Base-by-base conservation (phyloP, 2,888 invertebrate genomes). In the Heliothis peltigera region DNA sequence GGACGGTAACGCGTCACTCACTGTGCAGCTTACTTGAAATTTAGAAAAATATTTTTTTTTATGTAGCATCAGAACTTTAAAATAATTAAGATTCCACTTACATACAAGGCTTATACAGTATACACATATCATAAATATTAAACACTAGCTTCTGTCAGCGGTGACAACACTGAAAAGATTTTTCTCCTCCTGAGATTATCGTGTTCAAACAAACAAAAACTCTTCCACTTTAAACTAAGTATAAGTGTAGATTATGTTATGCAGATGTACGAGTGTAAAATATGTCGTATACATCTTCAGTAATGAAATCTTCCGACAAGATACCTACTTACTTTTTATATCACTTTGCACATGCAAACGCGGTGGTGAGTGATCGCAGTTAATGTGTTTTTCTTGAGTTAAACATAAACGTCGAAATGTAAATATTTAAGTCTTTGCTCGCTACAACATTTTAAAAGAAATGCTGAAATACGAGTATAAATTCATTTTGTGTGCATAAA, bases 271-370 rank as follows among this genome's bases (percentile, higher is more conserved):
- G 53, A 44, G 51, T 56, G 56, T 49, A 58, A 67, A 67, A 51
- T 51, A 61, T 47, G 43, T 60, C 21, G 58, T 72, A 48, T 65
- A 35, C 15, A 8, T 35, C 15, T 56, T 54, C 44, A 42, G 60
- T 47, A 61, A 51, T 39, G 18, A 56, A 73, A 61, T 42, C 51
- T 66, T 25, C 22, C 55, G 42, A 42, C 53, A 7, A 25, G 17
- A 39, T 22, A 55, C 52, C 52, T 56, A 67, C 44, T 57, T 12
- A 51, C 51, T 71, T 62, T 62, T 68, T 68, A 75, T 62, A 71
- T 68, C 70, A 69, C 47, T 71, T 71, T 62, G 75, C 71, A 74
- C 69, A 62, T 75, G 57, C 70, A 74, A 62, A 74, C 62, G 57
- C 43, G 52, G 58, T 52, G 55, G 25, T 44, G 62, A 72, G 49